Evolutionary conservation across 1,140 invertebrate genomes (phyloP), one percentile per base, ranked within the genome.

Genomic region (Euglossa dilemma): DNA sequence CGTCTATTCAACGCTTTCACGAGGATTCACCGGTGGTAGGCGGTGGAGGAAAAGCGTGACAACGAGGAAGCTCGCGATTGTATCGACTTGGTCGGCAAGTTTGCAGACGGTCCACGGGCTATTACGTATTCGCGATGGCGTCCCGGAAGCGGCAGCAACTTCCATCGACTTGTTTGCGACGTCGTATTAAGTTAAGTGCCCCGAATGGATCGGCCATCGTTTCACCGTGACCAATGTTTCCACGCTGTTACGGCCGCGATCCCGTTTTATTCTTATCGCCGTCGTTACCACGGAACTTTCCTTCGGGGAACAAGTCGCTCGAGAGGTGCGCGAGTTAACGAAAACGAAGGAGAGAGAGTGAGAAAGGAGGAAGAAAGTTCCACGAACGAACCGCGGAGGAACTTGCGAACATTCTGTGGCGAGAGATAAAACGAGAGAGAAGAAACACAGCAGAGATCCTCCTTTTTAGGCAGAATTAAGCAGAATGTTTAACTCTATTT

Each of bases 81-180:
- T 70, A 70, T 70, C 69, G 69, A 25, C 28, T 56, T 36, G 52
- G 28, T 36, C 20, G 43, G 23, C 0, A 71, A 71, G 25, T 71
- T 71, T 28, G 23, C 69, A 36, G 69, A 56, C 69, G 50, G 50
- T 71, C 69, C 52, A 56, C 4, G 12, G 16, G 25, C 2, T 9
- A 36, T 36, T 50, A 16, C 11, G 45, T 71, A 71, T 71, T 71
- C 52, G 52, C 28, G 52, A 36, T 54, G 9, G 69, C 45, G 20
- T 36, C 18, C 18, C 8, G 69, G 63, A 64, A 43, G 18, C 5
- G 18, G 61, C 28, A 43, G 52, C 25, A 56, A 71, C 25, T 56
- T 71, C 20, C 50, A 43, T 36, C 52, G 20, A 70, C 47, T 70
- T 70, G 69, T 70, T 47, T 61, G 36, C 72, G 16, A 36, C 57